Conservation (phyloP, 2,113 vertebrate genomes). For the Jacana jacana region DNA sequence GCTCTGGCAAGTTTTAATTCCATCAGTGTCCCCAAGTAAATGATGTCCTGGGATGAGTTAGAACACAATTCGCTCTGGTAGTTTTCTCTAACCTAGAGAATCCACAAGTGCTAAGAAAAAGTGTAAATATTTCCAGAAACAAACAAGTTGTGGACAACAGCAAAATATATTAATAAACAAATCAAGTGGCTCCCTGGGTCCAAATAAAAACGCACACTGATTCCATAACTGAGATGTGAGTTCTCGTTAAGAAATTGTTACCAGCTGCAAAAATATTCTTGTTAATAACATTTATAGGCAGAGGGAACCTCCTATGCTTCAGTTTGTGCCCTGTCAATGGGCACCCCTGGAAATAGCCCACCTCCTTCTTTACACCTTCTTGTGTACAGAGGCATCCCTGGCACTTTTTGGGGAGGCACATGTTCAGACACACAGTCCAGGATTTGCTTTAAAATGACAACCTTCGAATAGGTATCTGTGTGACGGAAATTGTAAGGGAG, state of each 20-base stretch:
- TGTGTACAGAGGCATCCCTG: background rate
- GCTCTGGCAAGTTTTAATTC: background rate
- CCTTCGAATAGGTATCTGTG: background rate
- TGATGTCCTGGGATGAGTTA: background rate
- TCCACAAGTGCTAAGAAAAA: background rate
- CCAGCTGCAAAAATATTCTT: background rate
- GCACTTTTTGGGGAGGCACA: background rate
- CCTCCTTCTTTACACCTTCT: background rate
- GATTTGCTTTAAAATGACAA: background rate
- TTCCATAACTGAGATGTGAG: background rate
- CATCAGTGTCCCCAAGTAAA: background rate
- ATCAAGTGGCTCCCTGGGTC: background rate
- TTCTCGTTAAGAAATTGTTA: background rate
- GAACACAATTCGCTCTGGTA: background rate
- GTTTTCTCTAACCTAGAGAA: background rate
- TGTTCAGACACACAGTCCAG: background rate
- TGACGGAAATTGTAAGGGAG: background rate
- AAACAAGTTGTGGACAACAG: background rate
- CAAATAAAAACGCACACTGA: background rate
- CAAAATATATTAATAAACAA: background rate
- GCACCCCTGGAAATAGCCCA: background rate
- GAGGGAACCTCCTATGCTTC: background rate
- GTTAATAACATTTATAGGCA: background rate
- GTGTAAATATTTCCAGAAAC: background rate
- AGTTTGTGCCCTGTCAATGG: background rate